Evolutionary conservation across 2,113 vertebrate genomes (phyloP), one percentile per base, ranked within the genome.

Genomic region (Pseudopodoces humilis): DNA sequence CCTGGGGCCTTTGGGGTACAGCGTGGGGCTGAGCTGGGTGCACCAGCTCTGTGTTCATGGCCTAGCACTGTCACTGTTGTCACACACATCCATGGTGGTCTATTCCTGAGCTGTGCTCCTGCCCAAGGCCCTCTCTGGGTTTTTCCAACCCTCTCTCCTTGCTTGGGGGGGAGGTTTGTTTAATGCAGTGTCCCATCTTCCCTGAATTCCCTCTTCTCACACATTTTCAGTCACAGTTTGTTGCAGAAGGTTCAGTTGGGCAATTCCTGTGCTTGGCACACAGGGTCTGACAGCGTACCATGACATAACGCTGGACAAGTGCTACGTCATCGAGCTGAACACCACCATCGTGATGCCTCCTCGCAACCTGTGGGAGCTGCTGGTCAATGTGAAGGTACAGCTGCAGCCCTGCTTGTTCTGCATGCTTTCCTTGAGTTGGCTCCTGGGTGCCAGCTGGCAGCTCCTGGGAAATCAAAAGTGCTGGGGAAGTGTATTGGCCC

Each of bases 281-380:
- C 96, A 99, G 99, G 99, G 99, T 30, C 97, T 99, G 94, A 99
- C 99, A 0, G 99, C 99, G 24, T 99, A 99, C 67, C 98, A 99
- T 3, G 99, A 99, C 97, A 98, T 99, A 50, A 98, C 98, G 6
- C 97, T 99, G 97, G 98, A 99, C 96, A 99, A 99, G 82, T 99
- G 99, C 97, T 99, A 99, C 9, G 98, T 99, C 74, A 99, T 98
- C 0, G 98, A 99, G 96, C 98, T 99, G 77, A 99, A 99, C 97
- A 99, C 98, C 96, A 98, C 98, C 69, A 98, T 99, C 0, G 99
- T 99, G 86, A 98, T 99, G 98, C 99, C 99, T 2, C 99, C 99
- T 17, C 98, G 99, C 43, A 99, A 98, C 98, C 98, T 99, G 27
- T 98, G 99, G 99, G 99, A 99, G 94, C 98, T 99, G 33, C 98